A percentile compares a stretch with the other conserved stretches of the same genome.
phyloP scores from a whole-genome alignment of 2,113 vertebrate species.

The Pelecanoides urinatrix region DNA sequence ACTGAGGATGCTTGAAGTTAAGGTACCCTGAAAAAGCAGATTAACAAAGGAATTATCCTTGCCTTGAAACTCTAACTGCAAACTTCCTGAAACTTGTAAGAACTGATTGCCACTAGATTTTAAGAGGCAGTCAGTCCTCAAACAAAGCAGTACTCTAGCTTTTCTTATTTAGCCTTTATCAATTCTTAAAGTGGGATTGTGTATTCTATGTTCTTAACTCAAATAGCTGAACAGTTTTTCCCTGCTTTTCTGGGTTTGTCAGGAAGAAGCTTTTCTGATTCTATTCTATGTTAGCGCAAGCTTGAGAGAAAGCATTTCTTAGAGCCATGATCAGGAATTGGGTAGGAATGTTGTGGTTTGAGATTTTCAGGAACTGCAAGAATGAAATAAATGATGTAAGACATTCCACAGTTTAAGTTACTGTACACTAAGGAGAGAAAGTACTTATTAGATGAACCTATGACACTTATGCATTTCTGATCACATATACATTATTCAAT shows the following conservation, averaged over 20 bases:
- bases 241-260: background rate
- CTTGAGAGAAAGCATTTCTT: background rate
- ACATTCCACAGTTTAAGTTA: background rate
- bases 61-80: background rate
- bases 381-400: background rate
- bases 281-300: background rate
- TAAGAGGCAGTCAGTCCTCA: background rate
- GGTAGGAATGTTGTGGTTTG: background rate
- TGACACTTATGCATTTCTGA: background rate
- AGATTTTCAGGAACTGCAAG: background rate
- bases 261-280: background rate
- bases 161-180: background rate
- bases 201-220: background rate
- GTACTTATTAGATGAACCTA: background rate
- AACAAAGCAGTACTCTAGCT: background rate
- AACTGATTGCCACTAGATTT: background rate
- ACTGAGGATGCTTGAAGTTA: background rate
- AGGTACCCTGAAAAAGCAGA: background rate
- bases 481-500: fast-evolving
- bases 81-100: background rate
- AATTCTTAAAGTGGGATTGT: background rate
- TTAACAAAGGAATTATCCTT: background rate
- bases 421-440: background rate
- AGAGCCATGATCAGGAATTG: background rate
- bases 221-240: background rate